Evolutionary conservation across 92 coral and sea anemone species (phyloP).

Genomic region (Pocillopora grandis): DNA sequence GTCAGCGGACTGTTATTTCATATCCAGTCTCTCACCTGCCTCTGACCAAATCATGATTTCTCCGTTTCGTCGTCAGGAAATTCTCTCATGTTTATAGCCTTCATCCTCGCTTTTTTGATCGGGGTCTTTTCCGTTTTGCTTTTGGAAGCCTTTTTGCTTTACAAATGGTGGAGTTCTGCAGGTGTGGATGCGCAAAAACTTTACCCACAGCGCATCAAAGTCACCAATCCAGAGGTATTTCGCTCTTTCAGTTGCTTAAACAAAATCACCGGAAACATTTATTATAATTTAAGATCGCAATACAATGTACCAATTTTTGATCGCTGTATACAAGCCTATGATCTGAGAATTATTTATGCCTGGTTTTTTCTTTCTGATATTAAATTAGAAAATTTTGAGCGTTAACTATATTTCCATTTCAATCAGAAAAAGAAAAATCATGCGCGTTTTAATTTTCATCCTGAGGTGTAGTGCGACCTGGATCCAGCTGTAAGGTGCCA

Average conservation of each 20-base stretch:
- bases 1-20: constrained; percentile 25
- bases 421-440: too few species aligned
- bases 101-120: constrained; percentile 81
- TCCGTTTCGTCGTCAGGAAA: background rate
- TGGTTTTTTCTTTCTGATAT: too few species aligned
- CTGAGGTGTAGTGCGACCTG: too few species aligned
- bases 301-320: too few species aligned
- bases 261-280: background rate
- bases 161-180: constrained; percentile 96
- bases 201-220: constrained; percentile 69
- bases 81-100: constrained; percentile 75
- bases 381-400: too few species aligned
- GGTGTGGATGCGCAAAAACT: constrained; percentile 73
- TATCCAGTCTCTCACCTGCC: constrained; percentile 26
- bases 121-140: constrained; percentile 91
- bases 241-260: too few species aligned
- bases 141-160: constrained; percentile 80
- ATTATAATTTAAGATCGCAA: too few species aligned
- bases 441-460: too few species aligned
- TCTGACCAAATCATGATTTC: constrained; percentile 3
- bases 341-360: too few species aligned
- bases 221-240: constrained; percentile 87
- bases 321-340: too few species aligned
- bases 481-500: too few species aligned
- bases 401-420: too few species aligned